Evolutionary conservation across 1,140 invertebrate genomes (phyloP), one percentile per base, ranked within the genome.

Genomic region (Achroia grisella): DNA sequence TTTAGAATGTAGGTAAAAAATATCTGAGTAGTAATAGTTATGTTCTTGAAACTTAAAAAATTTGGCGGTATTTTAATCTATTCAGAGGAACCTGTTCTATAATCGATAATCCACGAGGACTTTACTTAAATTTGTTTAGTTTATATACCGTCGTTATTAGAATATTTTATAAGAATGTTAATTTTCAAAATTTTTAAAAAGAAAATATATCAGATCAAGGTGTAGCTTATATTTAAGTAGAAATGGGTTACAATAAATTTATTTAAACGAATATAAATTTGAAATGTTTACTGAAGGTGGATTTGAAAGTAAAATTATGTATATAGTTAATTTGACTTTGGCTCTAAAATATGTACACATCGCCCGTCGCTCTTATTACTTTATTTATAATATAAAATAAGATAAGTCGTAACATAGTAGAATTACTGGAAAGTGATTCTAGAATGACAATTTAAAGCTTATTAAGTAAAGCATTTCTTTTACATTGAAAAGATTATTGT

Each of bases 371-470:
- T 23, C 6, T 23, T 6, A 23, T 23, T 23, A n/a, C n/a, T n/a
- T n/a, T n/a, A n/a, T n/a, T n/a, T n/a, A n/a, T n/a, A n/a, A n/a
- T 3, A 23, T 76, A 87, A 87, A 74, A 75, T 86, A 79, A 86
- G 87, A 90, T 87, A 91, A 91, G 89, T 91, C 90, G 90, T 90
- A 91, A 91, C 90, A 91, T 83, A 91, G 90, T 91, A 89, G 88
- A 86, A 70, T 71, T 90, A 90, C 82, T 89, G 89, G 90, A 91
- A 91, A 87, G 77, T 90, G 82, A 79, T 77, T 87, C 87, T 90
- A 83, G 88, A 87, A 85, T 69, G 48, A 67, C 83, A 85, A 80
- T 70, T 89, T 86, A 86, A 71, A 88, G 76, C 78, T 89, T 88
- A n/a, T n/a, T n/a, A 68, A 62, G 62, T n/a, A 57, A 86, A 88